phyloP scores from a whole-genome alignment of 2,888 invertebrate species.

The Timema podura region DNA sequence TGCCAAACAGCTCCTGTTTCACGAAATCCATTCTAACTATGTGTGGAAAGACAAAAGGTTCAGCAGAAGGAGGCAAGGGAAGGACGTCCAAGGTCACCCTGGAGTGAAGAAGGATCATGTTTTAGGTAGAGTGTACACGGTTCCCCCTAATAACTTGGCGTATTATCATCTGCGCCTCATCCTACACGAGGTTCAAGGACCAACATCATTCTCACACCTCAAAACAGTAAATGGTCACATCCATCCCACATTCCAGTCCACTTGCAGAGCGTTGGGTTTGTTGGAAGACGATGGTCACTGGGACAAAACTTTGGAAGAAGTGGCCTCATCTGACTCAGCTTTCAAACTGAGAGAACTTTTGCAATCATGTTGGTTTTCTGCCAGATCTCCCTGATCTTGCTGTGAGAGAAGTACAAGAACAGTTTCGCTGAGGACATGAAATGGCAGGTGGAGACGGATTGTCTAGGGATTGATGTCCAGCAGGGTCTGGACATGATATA shows the following conservation, averaged over 20 bases:
- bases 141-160: not conserved
- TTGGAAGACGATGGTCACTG: constrained; percentile 41
- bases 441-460: no score
- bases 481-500: no score
- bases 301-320: constrained; percentile 34
- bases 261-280: constrained; percentile 38
- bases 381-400: no score
- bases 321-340: no score
- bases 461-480: no score
- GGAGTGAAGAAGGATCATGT: not conserved
- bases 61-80: constrained; percentile 28
- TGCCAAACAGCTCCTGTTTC: constrained; percentile 40
- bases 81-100: constrained; percentile 13
- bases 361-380: no score
- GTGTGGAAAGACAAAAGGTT: constrained; percentile 28
- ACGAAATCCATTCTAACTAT: constrained; percentile 38
- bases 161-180: not conserved
- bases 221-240: constrained; percentile 38
- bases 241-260: constrained; percentile 36
- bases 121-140: not conserved
- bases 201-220: constrained; percentile 38
- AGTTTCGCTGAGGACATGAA: no score
- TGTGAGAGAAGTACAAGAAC: no score
- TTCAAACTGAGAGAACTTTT: no score
- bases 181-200: constrained; percentile 34